Evolutionary conservation across 2,888 invertebrate genomes (phyloP).

Genomic region (Tetrapedia diversipes): DNA sequence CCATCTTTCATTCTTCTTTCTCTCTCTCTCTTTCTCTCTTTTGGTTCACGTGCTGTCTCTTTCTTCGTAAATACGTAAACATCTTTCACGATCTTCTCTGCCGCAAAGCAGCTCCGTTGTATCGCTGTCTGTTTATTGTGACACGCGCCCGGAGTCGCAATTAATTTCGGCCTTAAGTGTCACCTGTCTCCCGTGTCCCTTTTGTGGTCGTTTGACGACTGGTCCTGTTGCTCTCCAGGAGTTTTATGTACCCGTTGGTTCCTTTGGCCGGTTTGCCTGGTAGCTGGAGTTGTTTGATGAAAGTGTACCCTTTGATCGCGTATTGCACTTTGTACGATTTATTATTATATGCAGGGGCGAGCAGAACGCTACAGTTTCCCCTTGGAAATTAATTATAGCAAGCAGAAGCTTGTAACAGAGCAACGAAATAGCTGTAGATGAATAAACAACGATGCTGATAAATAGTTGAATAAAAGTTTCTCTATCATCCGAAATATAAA

Average conservation of each 20-base stretch:
- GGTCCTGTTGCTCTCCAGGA: neutral
- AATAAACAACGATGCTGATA: too few relatives aligned
- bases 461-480: too few relatives aligned
- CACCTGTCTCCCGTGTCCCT: constrained; percentile 33
- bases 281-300: neutral
- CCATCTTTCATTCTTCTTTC: neutral
- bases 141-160: constrained; percentile 39
- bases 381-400: too few relatives aligned
- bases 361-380: too few relatives aligned
- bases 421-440: too few relatives aligned
- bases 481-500: too few relatives aligned
- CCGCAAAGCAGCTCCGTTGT: neutral
- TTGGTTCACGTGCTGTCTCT: too few relatives aligned
- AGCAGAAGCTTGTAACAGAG: too few relatives aligned
- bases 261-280: neutral
- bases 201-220: constrained; percentile 27
- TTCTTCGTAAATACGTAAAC: constrained; percentile 55
- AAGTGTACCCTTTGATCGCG: neutral
- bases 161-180: constrained; percentile 52
- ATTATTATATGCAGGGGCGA: neutral
- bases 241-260: neutral
- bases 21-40: neutral
- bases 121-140: constrained; percentile 48
- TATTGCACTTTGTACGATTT: neutral
- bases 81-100: constrained; percentile 40